These are phyloP conservation scores for Tetraneura akinire DNA, from an alignment of 1,140 invertebrate species.

Conservation along the genomic window DNA sequence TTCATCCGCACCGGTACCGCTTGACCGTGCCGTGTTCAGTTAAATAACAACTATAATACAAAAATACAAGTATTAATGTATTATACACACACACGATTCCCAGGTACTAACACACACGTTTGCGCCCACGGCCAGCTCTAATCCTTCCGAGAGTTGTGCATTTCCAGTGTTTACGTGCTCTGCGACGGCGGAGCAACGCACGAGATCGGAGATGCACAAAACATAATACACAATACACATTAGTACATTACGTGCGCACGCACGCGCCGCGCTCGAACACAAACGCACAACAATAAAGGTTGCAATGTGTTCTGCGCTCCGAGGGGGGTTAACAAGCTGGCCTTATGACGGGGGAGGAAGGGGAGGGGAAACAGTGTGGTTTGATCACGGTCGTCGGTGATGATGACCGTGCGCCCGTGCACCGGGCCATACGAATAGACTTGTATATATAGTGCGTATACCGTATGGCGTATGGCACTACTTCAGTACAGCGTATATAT, in stretches of 20 bases:
- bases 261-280: neutral
- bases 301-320: constrained; percentile 1
- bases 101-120: neutral
- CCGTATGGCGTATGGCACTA: neutral
- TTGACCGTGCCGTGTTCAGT: neutral
- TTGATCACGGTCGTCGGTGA: constrained; percentile 18
- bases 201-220: constrained; percentile 12
- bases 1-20: neutral
- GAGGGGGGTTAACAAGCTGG: neutral
- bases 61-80: no score
- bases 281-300: constrained; percentile 24
- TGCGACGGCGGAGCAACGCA: neutral
- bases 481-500: neutral
- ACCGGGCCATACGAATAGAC: constrained; percentile 9
- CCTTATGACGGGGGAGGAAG: neutral
- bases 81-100: neutral
- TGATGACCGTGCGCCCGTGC: constrained; percentile 17
- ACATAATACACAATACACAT: no score
- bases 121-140: neutral
- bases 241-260: neutral
- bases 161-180: constrained; percentile 35
- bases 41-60: no score
- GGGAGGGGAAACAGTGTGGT: neutral
- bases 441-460: neutral
- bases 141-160: constrained; percentile 7